phyloP scores from a whole-genome alignment of 2,797 vertebrate species.

The Numenius phaeopus region DNA sequence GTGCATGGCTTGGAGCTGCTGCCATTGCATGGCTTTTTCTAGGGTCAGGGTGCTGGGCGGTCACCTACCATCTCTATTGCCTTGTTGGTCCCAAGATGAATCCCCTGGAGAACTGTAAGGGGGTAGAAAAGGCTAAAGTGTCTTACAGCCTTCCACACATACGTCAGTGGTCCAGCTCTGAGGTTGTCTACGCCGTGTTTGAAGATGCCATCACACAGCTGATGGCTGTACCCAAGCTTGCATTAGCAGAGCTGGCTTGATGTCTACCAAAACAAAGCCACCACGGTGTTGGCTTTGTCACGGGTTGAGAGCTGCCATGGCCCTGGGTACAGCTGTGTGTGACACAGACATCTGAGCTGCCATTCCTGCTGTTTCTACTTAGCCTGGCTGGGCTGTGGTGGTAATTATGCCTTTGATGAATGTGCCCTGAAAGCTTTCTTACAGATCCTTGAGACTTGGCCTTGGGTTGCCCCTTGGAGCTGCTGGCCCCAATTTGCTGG shows the following conservation, averaged over 20 bases:
- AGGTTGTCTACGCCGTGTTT: fast-evolving
- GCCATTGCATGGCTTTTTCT: neutral
- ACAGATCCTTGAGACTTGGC: neutral
- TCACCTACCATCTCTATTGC: neutral
- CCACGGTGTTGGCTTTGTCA: fast-evolving
- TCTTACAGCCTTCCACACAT: neutral
- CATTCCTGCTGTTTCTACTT: neutral
- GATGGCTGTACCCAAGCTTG: fast-evolving
- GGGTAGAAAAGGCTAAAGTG: neutral
- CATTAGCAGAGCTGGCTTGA: neutral
- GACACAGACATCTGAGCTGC: neutral
- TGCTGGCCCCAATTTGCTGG: neutral
- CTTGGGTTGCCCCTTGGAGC: neutral
- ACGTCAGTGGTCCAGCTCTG: fast-evolving
- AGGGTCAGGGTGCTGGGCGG: neutral
- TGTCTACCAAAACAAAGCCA: neutral
- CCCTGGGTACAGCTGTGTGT: fast-evolving
- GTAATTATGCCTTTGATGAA: neutral
- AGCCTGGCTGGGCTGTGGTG: neutral
- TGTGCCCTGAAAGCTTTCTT: neutral
- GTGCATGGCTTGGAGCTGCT: neutral
- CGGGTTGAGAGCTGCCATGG: neutral
- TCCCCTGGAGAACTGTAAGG: neutral
- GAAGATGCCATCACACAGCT: neutral
- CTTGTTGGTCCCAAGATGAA: neutral